Conservation (phyloP, 1,140 invertebrate species). For the Planococcus citri region DNA sequence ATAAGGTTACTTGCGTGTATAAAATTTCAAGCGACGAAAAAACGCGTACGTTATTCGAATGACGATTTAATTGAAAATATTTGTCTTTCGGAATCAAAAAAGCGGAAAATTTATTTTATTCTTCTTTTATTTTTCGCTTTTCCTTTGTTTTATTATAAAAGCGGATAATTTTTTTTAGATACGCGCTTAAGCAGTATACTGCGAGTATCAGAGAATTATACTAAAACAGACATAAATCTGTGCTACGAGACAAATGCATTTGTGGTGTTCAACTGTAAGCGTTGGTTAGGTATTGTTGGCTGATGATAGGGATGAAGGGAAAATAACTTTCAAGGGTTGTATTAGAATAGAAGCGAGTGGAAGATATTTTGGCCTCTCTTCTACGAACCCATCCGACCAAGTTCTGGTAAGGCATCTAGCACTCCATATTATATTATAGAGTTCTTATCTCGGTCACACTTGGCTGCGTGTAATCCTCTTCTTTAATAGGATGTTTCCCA, state of each 20-base stretch:
- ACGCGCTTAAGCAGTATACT: constrained; percentile 18
- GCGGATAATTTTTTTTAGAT: constrained; percentile 10
- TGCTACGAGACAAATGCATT: constrained; percentile 19
- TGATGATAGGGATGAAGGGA: constrained; percentile 10
- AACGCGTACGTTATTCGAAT: not conserved
- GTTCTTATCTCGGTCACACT: constrained; percentile 19
- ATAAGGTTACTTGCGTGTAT: too few species aligned
- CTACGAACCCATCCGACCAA: not conserved
- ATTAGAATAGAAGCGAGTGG: constrained; percentile 17
- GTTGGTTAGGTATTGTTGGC: constrained; percentile 14
- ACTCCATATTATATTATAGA: constrained; percentile 16
- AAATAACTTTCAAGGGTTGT: constrained; percentile 16
- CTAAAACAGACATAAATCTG: constrained; percentile 18
- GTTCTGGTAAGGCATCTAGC: not conserved
- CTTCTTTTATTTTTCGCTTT: not conserved
- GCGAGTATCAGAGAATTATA: constrained; percentile 11
- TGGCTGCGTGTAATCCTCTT: constrained; percentile 17
- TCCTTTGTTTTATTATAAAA: not conserved
- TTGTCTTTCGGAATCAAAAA: constrained; percentile 2
- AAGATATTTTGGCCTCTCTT: constrained; percentile 14
- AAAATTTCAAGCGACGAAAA: not conserved
- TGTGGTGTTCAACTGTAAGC: constrained; percentile 17
- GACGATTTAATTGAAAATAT: constrained; percentile 1
- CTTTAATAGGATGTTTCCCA: constrained; percentile 20
- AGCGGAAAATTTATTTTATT: constrained; percentile 3